These are phyloP conservation scores for Timema podura DNA, from an alignment of 2,888 invertebrate genomes.

Conservation along the genomic window DNA sequence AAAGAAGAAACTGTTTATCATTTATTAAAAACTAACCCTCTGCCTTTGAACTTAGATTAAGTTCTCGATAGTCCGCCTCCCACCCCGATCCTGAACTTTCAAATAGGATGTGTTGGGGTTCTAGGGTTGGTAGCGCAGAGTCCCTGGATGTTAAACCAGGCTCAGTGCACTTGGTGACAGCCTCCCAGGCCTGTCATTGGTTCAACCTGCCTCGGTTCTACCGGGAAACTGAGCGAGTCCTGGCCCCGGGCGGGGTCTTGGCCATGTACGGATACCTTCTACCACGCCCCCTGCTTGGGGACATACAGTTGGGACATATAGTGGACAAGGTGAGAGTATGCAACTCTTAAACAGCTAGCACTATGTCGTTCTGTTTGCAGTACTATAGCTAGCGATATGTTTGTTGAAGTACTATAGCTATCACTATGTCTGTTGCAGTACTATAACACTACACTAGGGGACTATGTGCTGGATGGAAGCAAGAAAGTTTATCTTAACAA, in stretches of 20 bases:
- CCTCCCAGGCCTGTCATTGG: slow-evolving; percentile 48
- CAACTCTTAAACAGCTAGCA: not conserved
- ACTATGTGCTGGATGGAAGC: slow-evolving; percentile 35
- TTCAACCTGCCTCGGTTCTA: slow-evolving; percentile 45
- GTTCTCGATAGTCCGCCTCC: not conserved
- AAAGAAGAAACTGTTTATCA: too few species aligned
- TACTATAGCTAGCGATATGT: not conserved
- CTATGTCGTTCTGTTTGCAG: not conserved
- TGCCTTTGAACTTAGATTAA: not conserved
- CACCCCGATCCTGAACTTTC: not conserved
- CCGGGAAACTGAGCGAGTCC: slow-evolving; percentile 43
- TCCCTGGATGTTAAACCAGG: slow-evolving; percentile 38
- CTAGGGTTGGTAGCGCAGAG: slow-evolving; percentile 43
- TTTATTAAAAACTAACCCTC: too few species aligned
- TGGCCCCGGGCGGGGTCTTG: slow-evolving; percentile 44
- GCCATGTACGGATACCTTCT: slow-evolving; percentile 40
- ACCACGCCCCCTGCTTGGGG: slow-evolving; percentile 29
- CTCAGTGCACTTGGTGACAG: slow-evolving; percentile 43
- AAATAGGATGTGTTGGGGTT: slow-evolving; percentile 18
- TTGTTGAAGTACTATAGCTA: slow-evolving; percentile 34
- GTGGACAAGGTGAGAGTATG: slow-evolving; percentile 34
- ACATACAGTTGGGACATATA: slow-evolving; percentile 31
- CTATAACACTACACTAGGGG: slow-evolving; percentile 33
- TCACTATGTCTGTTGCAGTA: slow-evolving; percentile 31
- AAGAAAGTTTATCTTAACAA: slow-evolving; percentile 36